These are phyloP conservation scores for Sinonovacula constricta DNA, from an alignment of 1,140 invertebrate species.

Conservation along the genomic window DNA sequence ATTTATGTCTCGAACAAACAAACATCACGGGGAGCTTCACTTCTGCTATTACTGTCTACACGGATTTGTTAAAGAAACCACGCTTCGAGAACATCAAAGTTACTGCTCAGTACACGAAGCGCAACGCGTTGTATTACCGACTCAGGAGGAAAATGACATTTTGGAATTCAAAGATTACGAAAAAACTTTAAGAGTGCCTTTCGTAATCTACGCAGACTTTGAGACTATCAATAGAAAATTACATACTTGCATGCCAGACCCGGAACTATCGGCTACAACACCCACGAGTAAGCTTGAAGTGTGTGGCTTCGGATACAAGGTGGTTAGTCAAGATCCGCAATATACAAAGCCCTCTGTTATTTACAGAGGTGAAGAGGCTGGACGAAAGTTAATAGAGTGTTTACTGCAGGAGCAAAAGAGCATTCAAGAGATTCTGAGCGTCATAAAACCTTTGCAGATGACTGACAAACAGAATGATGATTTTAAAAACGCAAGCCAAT, in stretches of 20 bases:
- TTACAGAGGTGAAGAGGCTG: conserved; percentile 28
- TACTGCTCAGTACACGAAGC: conserved; percentile 12
- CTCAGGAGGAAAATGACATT: conserved; percentile 11
- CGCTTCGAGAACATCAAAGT: background rate
- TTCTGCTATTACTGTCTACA: conserved; percentile 15
- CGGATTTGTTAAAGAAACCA: conserved; percentile 1
- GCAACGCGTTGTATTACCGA: conserved; percentile 15
- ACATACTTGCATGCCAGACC: background rate
- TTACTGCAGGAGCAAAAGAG: conserved; percentile 16
- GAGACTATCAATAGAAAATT: conserved; percentile 21
- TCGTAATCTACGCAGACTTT: too few relatives aligned
- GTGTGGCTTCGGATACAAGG: conserved; percentile 26
- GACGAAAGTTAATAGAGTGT: conserved; percentile 10
- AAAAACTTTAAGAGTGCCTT: background rate
- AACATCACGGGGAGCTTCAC: background rate
- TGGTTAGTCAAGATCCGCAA: background rate
- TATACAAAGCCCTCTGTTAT: conserved; percentile 18
- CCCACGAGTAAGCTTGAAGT: conserved; percentile 7
- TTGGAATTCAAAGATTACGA: conserved; percentile 16
- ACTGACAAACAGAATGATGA: conserved; percentile 1
- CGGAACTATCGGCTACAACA: conserved; percentile 4
- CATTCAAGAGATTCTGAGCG: conserved; percentile 4
- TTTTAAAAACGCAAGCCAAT: background rate
- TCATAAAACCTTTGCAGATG: conserved; percentile 2
- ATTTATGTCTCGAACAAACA: conserved; percentile 15